Percentiles rank a stretch among this genome's conserved stretches.
Conservation (phyloP, 1,140 invertebrate genomes). For the Leptonema lineaticorne region DNA sequence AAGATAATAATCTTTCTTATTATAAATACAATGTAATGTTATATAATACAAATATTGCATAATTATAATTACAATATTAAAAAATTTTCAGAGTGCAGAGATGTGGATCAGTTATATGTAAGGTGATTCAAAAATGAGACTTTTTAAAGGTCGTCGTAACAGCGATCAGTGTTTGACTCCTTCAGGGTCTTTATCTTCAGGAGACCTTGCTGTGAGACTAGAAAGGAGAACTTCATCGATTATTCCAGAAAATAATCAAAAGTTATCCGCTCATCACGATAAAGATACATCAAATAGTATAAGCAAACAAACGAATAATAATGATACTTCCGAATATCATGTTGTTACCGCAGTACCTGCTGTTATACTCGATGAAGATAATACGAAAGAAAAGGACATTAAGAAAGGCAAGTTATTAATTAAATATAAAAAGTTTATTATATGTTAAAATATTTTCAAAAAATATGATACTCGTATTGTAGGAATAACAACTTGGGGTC, state of each 20-base stretch:
- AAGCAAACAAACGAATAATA: neutral
- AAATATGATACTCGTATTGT: conserved; percentile 45
- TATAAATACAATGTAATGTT: too few species aligned
- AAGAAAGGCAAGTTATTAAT: conserved; percentile 54
- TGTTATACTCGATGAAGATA: conserved; percentile 61
- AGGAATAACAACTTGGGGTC: conserved; percentile 78
- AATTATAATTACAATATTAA: too few species aligned
- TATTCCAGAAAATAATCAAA: conserved; percentile 40
- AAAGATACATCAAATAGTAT: conserved; percentile 6
- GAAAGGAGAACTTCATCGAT: conserved; percentile 25
- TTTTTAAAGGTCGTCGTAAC: conserved; percentile 38
- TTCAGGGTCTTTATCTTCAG: conserved; percentile 32
- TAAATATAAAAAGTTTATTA: too few species aligned
- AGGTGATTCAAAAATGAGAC: conserved; percentile 28
- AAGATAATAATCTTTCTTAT: too few species aligned
- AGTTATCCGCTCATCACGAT: neutral
- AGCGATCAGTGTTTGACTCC: conserved; percentile 38
- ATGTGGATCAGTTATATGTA: neutral
- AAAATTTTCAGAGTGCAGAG: too few species aligned
- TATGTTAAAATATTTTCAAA: too few species aligned
- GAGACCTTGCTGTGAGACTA: conserved; percentile 36
- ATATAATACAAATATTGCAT: too few species aligned
- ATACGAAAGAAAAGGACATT: conserved; percentile 52
- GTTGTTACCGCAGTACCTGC: conserved; percentile 61
- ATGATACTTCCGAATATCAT: conserved; percentile 53